Evolutionary conservation across 2,888 invertebrate species (phyloP).

Genomic region (Neocrepidodera transversa): DNA sequence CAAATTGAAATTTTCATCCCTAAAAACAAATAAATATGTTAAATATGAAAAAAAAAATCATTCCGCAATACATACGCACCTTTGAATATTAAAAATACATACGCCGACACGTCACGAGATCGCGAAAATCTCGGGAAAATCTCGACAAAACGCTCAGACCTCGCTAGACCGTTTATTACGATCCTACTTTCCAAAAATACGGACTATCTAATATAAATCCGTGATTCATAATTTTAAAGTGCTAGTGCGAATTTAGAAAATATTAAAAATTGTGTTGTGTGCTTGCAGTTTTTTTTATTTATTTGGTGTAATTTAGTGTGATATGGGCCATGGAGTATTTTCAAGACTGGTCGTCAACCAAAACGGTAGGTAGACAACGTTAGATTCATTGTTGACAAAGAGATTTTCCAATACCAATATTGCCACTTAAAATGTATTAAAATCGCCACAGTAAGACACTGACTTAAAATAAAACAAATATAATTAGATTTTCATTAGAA

Average conservation of each 20-base stretch:
- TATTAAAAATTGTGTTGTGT: constrained; percentile 16
- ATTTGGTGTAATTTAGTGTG: constrained; percentile 31
- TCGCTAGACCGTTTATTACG: constrained; percentile 25
- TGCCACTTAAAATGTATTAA: no score
- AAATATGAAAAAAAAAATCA: no score
- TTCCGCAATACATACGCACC: constrained; percentile 12
- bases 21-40: no score
- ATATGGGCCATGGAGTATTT: constrained; percentile 61
- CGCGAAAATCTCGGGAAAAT: constrained; percentile 20
- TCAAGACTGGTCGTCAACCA: constrained; percentile 56
- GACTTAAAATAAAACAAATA: no score
- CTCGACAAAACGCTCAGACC: constrained; percentile 28
- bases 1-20: no score
- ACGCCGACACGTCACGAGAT: background rate
- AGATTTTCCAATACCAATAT: no score
- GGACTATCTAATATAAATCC: constrained; percentile 29
- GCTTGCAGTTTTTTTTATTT: constrained; percentile 25
- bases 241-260: constrained; percentile 2
- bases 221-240: constrained; percentile 23
- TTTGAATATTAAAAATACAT: constrained; percentile 19
- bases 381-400: background rate
- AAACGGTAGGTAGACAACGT: constrained; percentile 21
- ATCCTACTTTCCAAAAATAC: constrained; percentile 53
- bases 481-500: no score
- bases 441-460: no score